Evolutionary conservation across 2,113 vertebrate species (phyloP).

Genomic region (Grammomys surdaster): DNA sequence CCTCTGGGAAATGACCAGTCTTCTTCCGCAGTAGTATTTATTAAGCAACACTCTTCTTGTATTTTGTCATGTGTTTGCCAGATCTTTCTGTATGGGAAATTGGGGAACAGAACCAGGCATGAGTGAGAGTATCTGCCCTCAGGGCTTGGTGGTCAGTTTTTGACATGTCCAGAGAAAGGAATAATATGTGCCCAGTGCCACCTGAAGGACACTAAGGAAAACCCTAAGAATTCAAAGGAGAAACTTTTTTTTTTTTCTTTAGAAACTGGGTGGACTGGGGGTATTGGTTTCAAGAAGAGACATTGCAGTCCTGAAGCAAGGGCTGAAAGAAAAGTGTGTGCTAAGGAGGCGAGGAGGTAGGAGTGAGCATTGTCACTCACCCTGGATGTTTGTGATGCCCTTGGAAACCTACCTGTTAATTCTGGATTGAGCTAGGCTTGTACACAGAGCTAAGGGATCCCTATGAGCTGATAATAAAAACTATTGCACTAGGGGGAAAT

Average conservation of each 20-base stretch:
- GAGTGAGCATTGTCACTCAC: not conserved
- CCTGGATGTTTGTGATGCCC: not conserved
- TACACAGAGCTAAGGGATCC: not conserved
- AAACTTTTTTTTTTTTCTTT: conserved; percentile 34
- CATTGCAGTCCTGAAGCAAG: not conserved
- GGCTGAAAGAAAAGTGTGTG: not conserved
- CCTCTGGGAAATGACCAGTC: not conserved
- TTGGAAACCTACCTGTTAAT: conserved; percentile 13
- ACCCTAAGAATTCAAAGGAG: not conserved
- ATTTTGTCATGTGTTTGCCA: not conserved
- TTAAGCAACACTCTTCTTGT: conserved; percentile 25
- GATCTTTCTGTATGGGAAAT: not conserved
- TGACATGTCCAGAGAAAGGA: not conserved
- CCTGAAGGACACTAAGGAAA: not conserved
- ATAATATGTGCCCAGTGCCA: not conserved
- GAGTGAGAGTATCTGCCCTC: conserved; percentile 8
- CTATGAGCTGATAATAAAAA: not conserved
- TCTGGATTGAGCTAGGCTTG: not conserved
- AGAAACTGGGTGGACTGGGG: not conserved
- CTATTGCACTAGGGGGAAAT: not conserved
- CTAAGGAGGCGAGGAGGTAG: not conserved
- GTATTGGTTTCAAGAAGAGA: not conserved
- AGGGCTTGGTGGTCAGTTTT: not conserved
- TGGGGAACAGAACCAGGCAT: not conserved
- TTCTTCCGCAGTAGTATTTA: conserved; percentile 25